A percentile compares a stretch with the other conserved stretches of the same genome.
These are phyloP conservation scores for Cyclopterus lumpus DNA, from an alignment of 2,797 vertebrate species.

Conservation along the genomic window DNA sequence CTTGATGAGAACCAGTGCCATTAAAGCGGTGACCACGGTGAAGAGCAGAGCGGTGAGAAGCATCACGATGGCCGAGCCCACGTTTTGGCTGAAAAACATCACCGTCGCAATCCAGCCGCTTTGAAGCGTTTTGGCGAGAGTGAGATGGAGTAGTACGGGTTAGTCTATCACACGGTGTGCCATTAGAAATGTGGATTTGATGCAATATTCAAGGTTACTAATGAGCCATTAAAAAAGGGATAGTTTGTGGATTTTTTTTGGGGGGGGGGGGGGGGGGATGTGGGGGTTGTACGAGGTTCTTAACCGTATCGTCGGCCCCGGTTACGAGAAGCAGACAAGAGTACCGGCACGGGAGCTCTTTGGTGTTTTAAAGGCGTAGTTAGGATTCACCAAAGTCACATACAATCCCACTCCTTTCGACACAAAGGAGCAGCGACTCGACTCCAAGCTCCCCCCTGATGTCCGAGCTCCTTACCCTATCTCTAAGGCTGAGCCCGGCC, in stretches of 20 bases:
- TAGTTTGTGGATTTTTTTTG: neutral
- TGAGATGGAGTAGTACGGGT: slow-evolving; percentile 69
- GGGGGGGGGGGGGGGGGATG: too few species aligned
- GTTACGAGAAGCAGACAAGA: too few species aligned
- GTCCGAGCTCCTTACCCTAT: too few species aligned
- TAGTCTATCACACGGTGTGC: slow-evolving; percentile 59
- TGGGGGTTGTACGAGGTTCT: neutral
- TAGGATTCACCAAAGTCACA: too few species aligned
- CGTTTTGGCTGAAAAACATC: slow-evolving; percentile 79
- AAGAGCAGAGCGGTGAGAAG: slow-evolving; percentile 92
- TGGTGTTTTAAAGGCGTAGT: too few species aligned
- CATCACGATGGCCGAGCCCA: slow-evolving; percentile 89
- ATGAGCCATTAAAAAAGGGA: slow-evolving; percentile 7
- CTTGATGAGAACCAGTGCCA: slow-evolving; percentile 85
- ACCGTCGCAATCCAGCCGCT: slow-evolving; percentile 87
- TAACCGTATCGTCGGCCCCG: too few species aligned
- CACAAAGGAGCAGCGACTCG: too few species aligned
- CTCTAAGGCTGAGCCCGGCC: too few species aligned
- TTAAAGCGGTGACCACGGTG: slow-evolving; percentile 84
- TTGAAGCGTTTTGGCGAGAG: slow-evolving; percentile 53
- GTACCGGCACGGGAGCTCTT: too few species aligned
- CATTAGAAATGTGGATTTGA: slow-evolving; percentile 48
- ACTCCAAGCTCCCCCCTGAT: too few species aligned
- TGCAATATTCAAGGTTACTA: slow-evolving; percentile 20
- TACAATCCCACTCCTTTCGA: too few species aligned